Evolutionary conservation across 1,140 invertebrate species (phyloP).

Genomic region (Philopotamus ludificatus): DNA sequence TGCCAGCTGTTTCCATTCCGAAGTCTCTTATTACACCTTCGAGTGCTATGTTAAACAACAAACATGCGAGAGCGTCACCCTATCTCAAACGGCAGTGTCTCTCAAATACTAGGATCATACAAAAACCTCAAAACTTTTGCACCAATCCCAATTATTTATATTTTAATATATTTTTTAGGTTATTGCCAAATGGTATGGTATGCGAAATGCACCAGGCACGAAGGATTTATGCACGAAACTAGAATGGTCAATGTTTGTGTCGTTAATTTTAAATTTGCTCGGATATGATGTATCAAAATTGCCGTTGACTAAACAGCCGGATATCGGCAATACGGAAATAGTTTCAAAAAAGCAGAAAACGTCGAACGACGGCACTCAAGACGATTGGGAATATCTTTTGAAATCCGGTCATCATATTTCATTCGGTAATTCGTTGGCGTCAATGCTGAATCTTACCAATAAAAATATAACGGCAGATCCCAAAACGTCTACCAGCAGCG

Average conservation of each 20-base stretch:
- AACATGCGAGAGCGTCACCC: no score
- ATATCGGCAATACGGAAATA: slow-evolving; percentile 53
- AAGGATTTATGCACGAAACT: slow-evolving; percentile 72
- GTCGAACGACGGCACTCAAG: slow-evolving; percentile 61
- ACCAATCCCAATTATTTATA: no score
- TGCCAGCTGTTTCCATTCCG: no score
- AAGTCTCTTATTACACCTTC: no score
- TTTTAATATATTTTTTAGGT: slow-evolving; percentile 49
- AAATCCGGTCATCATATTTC: slow-evolving; percentile 59
- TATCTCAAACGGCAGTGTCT: not conserved
- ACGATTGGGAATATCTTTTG: slow-evolving; percentile 79
- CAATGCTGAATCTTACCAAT: slow-evolving; percentile 46
- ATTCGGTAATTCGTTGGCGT: slow-evolving; percentile 45
- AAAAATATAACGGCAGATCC: slow-evolving; percentile 11
- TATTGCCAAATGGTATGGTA: slow-evolving; percentile 82
- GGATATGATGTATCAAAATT: slow-evolving; percentile 74
- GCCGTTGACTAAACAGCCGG: slow-evolving; percentile 52
- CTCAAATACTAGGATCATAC: no score
- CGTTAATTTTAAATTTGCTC: slow-evolving; percentile 63
- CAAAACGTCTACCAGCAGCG: slow-evolving; percentile 11
- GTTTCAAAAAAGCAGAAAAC: slow-evolving; percentile 62
- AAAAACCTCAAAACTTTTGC: no score
- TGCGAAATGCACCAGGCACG: slow-evolving; percentile 82
- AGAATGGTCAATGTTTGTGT: slow-evolving; percentile 82
- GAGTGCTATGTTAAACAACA: no score